phyloP scores from a whole-genome alignment of 2,113 vertebrate species.

The Sapayoa aenigma region DNA sequence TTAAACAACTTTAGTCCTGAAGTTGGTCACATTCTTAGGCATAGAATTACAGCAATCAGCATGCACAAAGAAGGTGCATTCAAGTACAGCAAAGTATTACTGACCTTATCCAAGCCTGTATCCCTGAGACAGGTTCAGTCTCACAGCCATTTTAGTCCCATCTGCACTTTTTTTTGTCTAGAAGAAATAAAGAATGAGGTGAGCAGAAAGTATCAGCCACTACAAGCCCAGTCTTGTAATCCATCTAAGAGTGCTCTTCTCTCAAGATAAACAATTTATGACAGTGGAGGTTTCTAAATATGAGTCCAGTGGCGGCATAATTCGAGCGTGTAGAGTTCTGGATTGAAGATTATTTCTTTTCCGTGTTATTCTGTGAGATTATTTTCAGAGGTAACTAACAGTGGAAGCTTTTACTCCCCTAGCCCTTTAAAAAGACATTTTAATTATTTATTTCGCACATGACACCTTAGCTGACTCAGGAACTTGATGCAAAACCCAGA shows the following conservation, averaged over 20 bases:
- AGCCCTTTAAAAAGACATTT: background rate
- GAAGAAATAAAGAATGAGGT: background rate
- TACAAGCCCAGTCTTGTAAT: background rate
- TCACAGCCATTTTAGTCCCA: background rate
- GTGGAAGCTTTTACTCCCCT: background rate
- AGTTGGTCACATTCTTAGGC: background rate
- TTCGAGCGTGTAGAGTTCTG: background rate
- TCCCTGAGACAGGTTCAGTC: background rate
- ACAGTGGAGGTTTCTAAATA: background rate
- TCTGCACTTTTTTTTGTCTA: background rate
- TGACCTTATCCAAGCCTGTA: background rate
- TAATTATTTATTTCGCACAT: background rate
- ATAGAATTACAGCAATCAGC: background rate
- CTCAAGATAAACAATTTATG: background rate
- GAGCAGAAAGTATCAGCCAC: background rate
- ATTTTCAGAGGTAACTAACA: background rate
- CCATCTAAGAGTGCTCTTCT: background rate
- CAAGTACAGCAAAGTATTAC: background rate
- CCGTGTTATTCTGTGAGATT: background rate
- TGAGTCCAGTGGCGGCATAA: background rate
- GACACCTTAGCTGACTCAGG: background rate
- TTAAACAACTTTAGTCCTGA: background rate
- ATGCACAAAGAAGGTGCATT: slow-evolving; percentile 29
- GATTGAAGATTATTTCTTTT: background rate
- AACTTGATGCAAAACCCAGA: background rate